Base-by-base conservation (phyloP, 2,888 invertebrate genomes). In the Litoditis marina region DNA sequence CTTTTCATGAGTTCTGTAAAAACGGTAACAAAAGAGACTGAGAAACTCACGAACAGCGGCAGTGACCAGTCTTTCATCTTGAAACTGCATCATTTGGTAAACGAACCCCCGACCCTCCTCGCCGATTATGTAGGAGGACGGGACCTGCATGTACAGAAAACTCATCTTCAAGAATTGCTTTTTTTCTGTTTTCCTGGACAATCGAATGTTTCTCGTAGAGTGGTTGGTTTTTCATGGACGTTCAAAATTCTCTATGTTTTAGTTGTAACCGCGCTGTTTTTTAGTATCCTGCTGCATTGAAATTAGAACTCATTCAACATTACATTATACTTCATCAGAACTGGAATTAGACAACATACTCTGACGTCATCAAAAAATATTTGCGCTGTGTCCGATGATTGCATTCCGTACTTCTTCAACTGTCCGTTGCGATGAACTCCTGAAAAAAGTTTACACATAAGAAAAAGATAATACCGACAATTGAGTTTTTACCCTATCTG, bases 21-120 rank as follows among this genome's bases (percentile, higher is more conserved):
- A n/a, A n/a, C n/a, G n/a, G n/a, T n/a, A 16, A 22, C 28, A 64
- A 51, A 36, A 53, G n/a, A n/a, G n/a, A n/a, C n/a, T n/a, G 28
- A 7, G 13, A 25, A 25, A 60, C 76, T 67, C 42, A 74, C 74
- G 70, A 44, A 78, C 78, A 27, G 79, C 79, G 7, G 71, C 73
- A 19, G 74, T 85, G 46, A 82, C 85, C 53, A 87, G 69, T 32
- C 87, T 78, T 71, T 87, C 87, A 68, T 86, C 85, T 78, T 87
- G 87, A 72, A 87, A 87, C 82, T 87, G 86, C 39, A 85, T 63
- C 87, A 87, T 87, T 82, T 87, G 87, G 68, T 87, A 87, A 0
- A 83, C 82, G 76, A 81, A 87, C 2, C 87, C 87, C 73, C 81
- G 77, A 1, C 87, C 87, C 64, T 83, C 76, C 13, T 87, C 85